Percentiles rank a stretch among this genome's conserved stretches.
Conservation (phyloP, 2,888 invertebrate genomes). For the Hyles lineata region DNA sequence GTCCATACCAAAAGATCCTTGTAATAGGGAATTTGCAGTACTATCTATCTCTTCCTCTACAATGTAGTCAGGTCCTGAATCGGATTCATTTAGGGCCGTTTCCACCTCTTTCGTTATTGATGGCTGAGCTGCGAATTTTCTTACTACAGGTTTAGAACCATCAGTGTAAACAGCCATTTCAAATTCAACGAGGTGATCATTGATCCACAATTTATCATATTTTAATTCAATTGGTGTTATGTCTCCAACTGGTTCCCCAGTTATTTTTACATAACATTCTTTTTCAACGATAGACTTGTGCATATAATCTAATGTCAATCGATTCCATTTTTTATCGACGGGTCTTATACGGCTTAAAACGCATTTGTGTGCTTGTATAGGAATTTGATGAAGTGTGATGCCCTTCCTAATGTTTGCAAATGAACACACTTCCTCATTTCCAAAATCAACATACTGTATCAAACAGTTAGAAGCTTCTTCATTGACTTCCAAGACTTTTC, state of each 20-base stretch:
- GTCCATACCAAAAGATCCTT: slow-evolving; percentile 52
- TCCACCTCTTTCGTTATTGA: slow-evolving; percentile 37
- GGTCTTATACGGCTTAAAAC: slow-evolving; percentile 75
- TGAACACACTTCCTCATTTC: slow-evolving; percentile 88
- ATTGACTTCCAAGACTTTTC: slow-evolving; percentile 79
- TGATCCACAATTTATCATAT: slow-evolving; percentile 71
- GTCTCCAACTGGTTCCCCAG: slow-evolving; percentile 63
- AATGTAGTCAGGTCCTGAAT: slow-evolving; percentile 68
- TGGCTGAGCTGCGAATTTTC: slow-evolving; percentile 53
- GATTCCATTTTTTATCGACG: slow-evolving; percentile 71
- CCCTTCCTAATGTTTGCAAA: slow-evolving; percentile 85
- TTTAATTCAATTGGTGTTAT: slow-evolving; percentile 67
- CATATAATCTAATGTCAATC: slow-evolving; percentile 85
- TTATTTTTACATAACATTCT: slow-evolving; percentile 77
- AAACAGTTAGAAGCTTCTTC: slow-evolving; percentile 68
- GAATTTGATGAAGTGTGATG: slow-evolving; percentile 87
- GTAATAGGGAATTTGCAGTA: slow-evolving; percentile 42
- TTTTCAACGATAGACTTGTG: slow-evolving; percentile 86
- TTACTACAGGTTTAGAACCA: slow-evolving; percentile 60
- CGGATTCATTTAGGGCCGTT: slow-evolving; percentile 46
- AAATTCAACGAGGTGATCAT: slow-evolving; percentile 77
- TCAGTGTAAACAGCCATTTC: slow-evolving; percentile 71
- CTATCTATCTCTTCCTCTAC: slow-evolving; percentile 56
- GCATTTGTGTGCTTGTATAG: slow-evolving; percentile 87
- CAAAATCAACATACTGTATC: slow-evolving; percentile 92